Base-by-base conservation (phyloP, 2,113 vertebrate species). In the Brachionichthys hirsutus region DNA sequence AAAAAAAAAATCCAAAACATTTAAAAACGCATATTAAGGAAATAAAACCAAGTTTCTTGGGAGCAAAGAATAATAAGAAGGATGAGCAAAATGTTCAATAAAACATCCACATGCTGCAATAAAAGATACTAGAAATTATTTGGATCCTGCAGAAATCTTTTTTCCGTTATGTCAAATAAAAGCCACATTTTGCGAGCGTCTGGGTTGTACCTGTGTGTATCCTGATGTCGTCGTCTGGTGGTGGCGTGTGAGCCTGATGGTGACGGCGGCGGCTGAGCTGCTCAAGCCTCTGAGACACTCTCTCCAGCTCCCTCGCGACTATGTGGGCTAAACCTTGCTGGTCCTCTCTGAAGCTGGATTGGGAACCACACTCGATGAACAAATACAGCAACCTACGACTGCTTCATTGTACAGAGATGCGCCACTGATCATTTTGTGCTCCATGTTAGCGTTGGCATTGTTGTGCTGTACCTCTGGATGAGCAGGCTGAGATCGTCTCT, bases 221-320 rank as follows among this genome's bases (percentile, higher is more conserved):
- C 17, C 38, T 44, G 13, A 18, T 64, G 22, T 41, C 44, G 6
- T 58, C 62, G 7, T 19, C 57, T 34, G 67, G 45, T 1, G 40
- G 11, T 0, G 46, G 9, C 0, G 67, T 57, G 18, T 62, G 49
- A 42, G 74, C 6, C 38, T 54, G 34, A 16, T 61, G 67, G 4
- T 66, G 67, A 16, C 61, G 66, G 12, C 65, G 56, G 14, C 9
- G 77, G 36, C 66, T 63, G 56, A 91, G 78, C 48, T 64, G 78
- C 54, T 91, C 87, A 0, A 91, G 74, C 45, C 56, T 84, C 72
- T 79, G 70, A 10, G 77, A 80, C 62, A 91, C 77, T 70, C 41
- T 81, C 75, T 73, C 71, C 46, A 90, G 73, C 66, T 91, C 83
- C 40, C 14, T 69, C 58, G 90, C 71, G 16, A 90, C 58, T 36